A percentile compares a stretch with the other conserved stretches of the same genome.
These are phyloP conservation scores for Pherbina coryleti DNA, from an alignment of 2,888 invertebrate species.

Conservation along the genomic window DNA sequence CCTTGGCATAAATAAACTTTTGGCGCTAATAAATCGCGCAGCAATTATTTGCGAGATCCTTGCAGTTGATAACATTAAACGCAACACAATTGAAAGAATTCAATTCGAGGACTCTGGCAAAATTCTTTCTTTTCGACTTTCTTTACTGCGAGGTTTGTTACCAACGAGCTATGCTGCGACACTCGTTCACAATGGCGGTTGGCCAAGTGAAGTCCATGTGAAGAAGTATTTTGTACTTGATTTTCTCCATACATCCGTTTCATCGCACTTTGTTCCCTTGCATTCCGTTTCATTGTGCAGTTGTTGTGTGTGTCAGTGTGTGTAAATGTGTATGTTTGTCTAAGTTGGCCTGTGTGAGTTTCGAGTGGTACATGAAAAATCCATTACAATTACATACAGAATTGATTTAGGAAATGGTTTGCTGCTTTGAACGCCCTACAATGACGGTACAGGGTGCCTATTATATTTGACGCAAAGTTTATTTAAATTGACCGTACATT, in stretches of 20 bases:
- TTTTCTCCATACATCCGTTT: conserved; percentile 11
- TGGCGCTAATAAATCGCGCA: conserved; percentile 23
- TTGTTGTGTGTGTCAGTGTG: neutral
- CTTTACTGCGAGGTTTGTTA: neutral
- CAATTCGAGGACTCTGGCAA: neutral
- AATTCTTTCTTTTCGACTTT: neutral
- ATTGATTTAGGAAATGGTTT: conserved; percentile 18
- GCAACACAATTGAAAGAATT: conserved; percentile 14
- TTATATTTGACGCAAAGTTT: no score
- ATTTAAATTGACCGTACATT: no score
- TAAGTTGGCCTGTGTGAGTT: conserved; percentile 39
- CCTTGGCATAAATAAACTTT: conserved; percentile 17
- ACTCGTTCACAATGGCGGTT: neutral
- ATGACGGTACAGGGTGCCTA: no score
- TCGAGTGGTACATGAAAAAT: conserved; percentile 19
- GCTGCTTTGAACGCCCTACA: neutral
- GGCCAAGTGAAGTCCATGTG: neutral
- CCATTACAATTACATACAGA: conserved; percentile 28
- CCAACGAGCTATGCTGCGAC: neutral
- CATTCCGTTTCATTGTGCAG: neutral
- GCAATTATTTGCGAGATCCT: conserved; percentile 21
- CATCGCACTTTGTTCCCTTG: neutral
- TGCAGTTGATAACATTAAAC: conserved; percentile 13
- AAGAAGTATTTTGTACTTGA: conserved; percentile 3
- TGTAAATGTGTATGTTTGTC: neutral